Evolutionary conservation across 2,888 invertebrate species (phyloP).

Genomic region (Scaptomyza parva): DNA sequence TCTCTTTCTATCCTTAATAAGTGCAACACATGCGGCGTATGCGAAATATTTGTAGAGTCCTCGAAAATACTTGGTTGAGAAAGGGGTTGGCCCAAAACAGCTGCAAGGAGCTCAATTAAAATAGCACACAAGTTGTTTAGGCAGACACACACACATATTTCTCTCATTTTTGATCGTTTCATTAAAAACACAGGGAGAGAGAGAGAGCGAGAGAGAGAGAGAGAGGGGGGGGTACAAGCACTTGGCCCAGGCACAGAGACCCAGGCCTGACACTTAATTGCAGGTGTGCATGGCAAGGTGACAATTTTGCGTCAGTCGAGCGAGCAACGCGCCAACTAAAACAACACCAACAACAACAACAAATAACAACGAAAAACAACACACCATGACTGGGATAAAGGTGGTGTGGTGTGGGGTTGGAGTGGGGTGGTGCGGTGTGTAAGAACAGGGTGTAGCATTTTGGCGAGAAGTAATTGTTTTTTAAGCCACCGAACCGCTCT

Average conservation of each 20-base stretch:
- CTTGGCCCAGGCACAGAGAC: conserved; percentile 9
- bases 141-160: conserved; percentile 49
- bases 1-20: neutral
- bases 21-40: conserved; percentile 49
- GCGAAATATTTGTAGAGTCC: conserved; percentile 43
- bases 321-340: conserved; percentile 41
- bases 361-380: conserved; percentile 15
- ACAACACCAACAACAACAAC: conserved; percentile 1
- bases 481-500: conserved; percentile 51
- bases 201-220: neutral
- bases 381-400: conserved; percentile 13
- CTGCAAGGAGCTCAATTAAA: conserved; percentile 63
- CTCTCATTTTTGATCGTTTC: conserved; percentile 75
- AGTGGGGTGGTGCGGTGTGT: neutral
- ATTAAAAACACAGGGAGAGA: conserved; percentile 43
- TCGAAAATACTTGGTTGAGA: neutral
- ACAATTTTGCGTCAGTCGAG: conserved; percentile 80
- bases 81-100: conserved; percentile 36
- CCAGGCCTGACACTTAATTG: conserved; percentile 62
- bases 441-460: conserved; percentile 33
- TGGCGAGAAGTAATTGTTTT: conserved; percentile 65
- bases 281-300: conserved; percentile 78
- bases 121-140: conserved; percentile 40
- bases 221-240: neutral
- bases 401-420: neutral